Evolutionary conservation across 1,140 invertebrate species (phyloP), one percentile per base, ranked within the genome.

Genomic region (Medauroidea extradentata): DNA sequence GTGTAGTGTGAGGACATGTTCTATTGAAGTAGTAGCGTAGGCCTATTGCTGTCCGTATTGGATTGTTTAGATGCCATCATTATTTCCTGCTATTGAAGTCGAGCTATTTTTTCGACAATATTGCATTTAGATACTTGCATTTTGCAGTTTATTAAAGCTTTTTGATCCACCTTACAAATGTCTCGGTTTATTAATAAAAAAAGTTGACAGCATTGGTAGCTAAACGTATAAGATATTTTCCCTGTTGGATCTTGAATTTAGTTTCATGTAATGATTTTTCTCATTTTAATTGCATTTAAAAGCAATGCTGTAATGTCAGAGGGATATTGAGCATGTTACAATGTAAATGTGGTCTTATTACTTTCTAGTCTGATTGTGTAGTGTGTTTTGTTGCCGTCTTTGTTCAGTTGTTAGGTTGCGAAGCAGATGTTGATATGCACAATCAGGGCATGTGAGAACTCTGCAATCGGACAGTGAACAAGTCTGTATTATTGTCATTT

Each of bases 401-500:
- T 55, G 42, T 25, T 34, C 44, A 25, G 9, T 46, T 27, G 53
- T 19, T 44, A 43, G 39, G 39, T 14, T 18, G 24, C 18, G 39
- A 18, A 27, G 53, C 53, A 43, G 41, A 55, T 44, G 24, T 39
- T 39, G 42, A 53, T 53, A 42, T 53, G 42, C 25, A 25, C 24
- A 25, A 24, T 29, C 25, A 34, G 42, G 42, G 42, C 42, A 34
- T 34, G 39, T 43, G 41, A 43, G 39, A 34, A 24, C 41, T 55
- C 44, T 44, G 29, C 41, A 44, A 19, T 55, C 29, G 16, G 53
- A 44, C 41, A 25, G 41, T 24, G 18, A 39, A 24, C 34, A 43
- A 24, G 50, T 48, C 39, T 29, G 29, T 58, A 51, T 58, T 58
- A 58, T 58, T 13, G 42, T 25, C 39, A 19, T 25, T 59, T 38